Evolutionary conservation across 2,888 invertebrate genomes (phyloP).

Genomic region (Stenoptilia bipunctidactyla): DNA sequence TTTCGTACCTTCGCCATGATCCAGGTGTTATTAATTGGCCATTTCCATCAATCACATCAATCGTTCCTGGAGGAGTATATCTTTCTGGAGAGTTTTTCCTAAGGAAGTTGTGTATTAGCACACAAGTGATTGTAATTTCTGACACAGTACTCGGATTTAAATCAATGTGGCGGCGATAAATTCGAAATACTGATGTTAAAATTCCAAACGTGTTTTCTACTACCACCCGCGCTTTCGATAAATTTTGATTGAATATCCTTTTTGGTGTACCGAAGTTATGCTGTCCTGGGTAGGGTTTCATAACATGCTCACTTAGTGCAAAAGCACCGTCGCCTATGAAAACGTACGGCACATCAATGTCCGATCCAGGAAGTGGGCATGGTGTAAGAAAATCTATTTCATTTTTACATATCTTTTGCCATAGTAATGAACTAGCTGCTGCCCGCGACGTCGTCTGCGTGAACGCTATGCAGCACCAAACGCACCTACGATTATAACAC

Average conservation of each 20-base stretch:
- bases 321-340: constrained; percentile 17
- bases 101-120: constrained; percentile 17
- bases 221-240: constrained; percentile 12
- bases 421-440: constrained; percentile 10
- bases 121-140: constrained; percentile 14
- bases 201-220: constrained; percentile 19
- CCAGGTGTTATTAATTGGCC: constrained; percentile 8
- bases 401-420: constrained; percentile 10
- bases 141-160: constrained; percentile 11
- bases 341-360: constrained; percentile 14
- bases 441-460: too few species aligned
- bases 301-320: constrained; percentile 10
- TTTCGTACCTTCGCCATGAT: too few species aligned
- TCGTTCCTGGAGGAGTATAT: constrained; percentile 11
- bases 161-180: constrained; percentile 13
- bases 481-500: too few species aligned
- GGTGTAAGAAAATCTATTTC: constrained; percentile 11
- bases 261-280: constrained; percentile 4
- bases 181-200: constrained; percentile 13
- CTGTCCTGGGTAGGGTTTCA: constrained; percentile 10
- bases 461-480: too few species aligned
- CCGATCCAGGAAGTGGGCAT: constrained; percentile 11
- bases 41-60: constrained; percentile 10
- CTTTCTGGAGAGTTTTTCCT: constrained; percentile 14
- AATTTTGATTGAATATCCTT: constrained; percentile 10